Evolutionary conservation across 2,888 invertebrate species (phyloP).

Genomic region (Parnassius mnemosyne): DNA sequence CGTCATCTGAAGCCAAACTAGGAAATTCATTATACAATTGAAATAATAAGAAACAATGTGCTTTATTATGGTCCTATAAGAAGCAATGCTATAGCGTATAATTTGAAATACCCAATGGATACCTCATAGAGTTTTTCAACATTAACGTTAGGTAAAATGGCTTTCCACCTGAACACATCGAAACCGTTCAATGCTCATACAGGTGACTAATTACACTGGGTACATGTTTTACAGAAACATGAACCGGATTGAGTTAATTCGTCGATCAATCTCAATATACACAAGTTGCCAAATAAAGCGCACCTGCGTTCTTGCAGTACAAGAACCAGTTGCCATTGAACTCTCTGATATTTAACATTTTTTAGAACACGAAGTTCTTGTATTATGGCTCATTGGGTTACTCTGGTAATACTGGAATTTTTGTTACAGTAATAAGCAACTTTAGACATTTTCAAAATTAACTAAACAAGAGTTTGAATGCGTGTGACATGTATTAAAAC

Average conservation of each 20-base stretch:
- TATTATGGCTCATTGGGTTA: no score
- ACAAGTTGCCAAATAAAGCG: conserved; percentile 2
- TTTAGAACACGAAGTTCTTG: no score
- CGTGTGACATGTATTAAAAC: no score
- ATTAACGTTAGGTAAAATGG: background rate
- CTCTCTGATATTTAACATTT: background rate
- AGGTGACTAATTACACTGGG: background rate
- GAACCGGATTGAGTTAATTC: conserved; percentile 2
- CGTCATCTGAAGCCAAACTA: no score
- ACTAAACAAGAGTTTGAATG: no score
- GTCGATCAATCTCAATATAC: conserved; percentile 7
- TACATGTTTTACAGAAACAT: background rate
- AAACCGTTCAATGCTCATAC: background rate
- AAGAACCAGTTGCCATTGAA: conserved; percentile 4
- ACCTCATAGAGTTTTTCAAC: background rate
- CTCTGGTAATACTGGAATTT: no score
- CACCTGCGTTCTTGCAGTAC: background rate
- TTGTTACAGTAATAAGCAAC: no score
- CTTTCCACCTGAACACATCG: background rate
- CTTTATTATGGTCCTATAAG: no score
- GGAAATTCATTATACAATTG: no score
- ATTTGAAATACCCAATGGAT: background rate
- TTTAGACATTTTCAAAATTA: no score
- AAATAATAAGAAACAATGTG: no score
- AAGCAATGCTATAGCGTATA: no score